phyloP scores from a whole-genome alignment of 2,113 vertebrate species.

The Calyptommatus sinebrachiatus region DNA sequence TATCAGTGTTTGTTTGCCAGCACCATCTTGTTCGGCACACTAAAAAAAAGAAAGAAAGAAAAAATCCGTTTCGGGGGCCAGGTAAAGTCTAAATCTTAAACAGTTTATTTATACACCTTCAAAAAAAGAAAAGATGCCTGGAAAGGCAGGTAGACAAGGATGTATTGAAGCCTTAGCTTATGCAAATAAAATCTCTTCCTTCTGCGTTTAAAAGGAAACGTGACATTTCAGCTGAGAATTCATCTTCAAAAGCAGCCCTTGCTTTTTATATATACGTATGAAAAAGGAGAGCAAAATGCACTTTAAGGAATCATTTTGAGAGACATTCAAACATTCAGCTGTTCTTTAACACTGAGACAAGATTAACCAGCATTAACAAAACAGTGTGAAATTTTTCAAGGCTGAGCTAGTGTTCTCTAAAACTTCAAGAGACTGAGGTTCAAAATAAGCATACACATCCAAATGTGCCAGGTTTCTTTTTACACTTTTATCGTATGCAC shows the following conservation, averaged over 20 bases:
- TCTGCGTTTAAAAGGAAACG: slow-evolving; percentile 53
- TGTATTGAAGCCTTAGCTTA: slow-evolving; percentile 44
- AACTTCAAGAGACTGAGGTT: slow-evolving; percentile 21
- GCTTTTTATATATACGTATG: slow-evolving; percentile 22
- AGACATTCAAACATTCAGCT: slow-evolving; percentile 35
- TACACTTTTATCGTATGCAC: not conserved
- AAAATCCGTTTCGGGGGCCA: slow-evolving; percentile 28
- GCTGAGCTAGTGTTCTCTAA: slow-evolving; percentile 22
- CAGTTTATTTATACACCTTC: slow-evolving; percentile 38
- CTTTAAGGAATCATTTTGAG: slow-evolving; percentile 56
- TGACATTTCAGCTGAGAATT: slow-evolving; percentile 49
- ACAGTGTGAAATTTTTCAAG: slow-evolving; percentile 32
- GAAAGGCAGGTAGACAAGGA: slow-evolving; percentile 43
- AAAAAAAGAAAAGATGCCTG: slow-evolving; percentile 17
- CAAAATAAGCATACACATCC: slow-evolving; percentile 20
- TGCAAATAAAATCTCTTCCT: slow-evolving; percentile 44
- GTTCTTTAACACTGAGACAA: slow-evolving; percentile 33
- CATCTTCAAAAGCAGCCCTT: slow-evolving; percentile 47
- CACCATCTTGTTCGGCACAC: slow-evolving; percentile 2
- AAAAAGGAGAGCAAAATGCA: slow-evolving; percentile 39
- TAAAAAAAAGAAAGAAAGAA: not conserved
- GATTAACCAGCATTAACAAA: slow-evolving; percentile 30
- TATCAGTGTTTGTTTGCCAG: slow-evolving; percentile 21
- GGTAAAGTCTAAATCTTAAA: slow-evolving; percentile 31
- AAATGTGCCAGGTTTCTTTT: slow-evolving; percentile 22